Percentiles rank a stretch among this genome's conserved stretches.
Evolutionary conservation across 2,797 vertebrate genomes (phyloP).

Genomic region (Eulemur albifrons): DNA sequence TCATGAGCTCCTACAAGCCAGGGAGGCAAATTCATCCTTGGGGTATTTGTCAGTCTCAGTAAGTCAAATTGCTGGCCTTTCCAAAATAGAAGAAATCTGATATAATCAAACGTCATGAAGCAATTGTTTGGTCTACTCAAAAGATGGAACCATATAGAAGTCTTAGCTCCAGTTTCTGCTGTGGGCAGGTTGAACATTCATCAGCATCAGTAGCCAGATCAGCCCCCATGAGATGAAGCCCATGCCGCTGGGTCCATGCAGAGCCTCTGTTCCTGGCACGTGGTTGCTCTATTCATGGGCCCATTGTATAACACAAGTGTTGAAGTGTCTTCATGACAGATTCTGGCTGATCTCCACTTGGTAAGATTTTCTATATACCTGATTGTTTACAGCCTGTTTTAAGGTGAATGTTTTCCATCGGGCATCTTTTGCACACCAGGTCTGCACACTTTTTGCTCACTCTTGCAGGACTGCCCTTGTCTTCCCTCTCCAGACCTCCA

Average conservation of each 20-base stretch:
- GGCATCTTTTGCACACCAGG: background rate
- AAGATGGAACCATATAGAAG: background rate
- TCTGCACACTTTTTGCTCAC: background rate
- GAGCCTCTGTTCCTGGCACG: background rate
- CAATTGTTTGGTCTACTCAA: background rate
- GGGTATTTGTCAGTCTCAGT: background rate
- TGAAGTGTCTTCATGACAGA: background rate
- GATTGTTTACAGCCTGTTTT: background rate
- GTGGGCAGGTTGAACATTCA: background rate
- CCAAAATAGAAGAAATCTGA: background rate
- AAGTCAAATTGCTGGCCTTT: background rate
- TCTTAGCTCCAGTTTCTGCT: background rate
- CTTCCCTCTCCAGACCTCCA: background rate
- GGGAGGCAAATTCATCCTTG: background rate
- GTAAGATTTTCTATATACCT: background rate
- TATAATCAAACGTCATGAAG: background rate
- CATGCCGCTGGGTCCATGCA: background rate
- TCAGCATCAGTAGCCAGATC: background rate
- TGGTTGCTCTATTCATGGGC: background rate
- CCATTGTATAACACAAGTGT: background rate
- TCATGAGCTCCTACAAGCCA: background rate
- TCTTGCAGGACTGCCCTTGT: background rate
- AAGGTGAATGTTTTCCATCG: background rate
- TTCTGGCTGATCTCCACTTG: background rate
- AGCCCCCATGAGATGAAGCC: background rate